phyloP scores from a whole-genome alignment of 2,113 vertebrate species.

The Ammodytes dubius region DNA sequence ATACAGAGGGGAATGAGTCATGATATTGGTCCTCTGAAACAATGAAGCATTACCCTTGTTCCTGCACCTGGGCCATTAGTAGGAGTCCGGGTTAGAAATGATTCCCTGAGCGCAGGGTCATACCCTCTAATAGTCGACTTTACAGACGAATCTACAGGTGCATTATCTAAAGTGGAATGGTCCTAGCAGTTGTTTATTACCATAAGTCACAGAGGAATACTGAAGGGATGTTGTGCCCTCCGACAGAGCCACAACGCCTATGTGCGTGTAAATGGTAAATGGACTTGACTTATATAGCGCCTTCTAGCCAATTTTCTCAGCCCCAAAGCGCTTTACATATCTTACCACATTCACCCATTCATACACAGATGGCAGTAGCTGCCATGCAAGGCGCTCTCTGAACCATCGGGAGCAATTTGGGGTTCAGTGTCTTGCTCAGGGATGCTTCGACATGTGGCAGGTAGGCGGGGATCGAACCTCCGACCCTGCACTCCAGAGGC shows the following conservation, averaged over 20 bases:
- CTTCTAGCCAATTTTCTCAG: no score
- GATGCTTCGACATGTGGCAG: no score
- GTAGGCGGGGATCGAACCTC: no score
- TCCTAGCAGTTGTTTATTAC: constrained; percentile 48
- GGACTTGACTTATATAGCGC: no score
- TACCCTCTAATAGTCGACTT: constrained; percentile 41
- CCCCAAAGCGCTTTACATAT: no score
- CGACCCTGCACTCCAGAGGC: no score
- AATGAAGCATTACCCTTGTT: constrained; percentile 43
- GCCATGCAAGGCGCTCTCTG: no score
- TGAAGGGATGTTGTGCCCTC: constrained; percentile 21
- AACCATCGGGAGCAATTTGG: no score
- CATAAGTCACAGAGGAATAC: constrained; percentile 38
- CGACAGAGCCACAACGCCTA: neutral
- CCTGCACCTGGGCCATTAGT: constrained; percentile 25
- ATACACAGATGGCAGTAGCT: no score
- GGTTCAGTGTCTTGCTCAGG: no score
- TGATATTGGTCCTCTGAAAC: neutral
- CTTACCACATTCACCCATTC: no score
- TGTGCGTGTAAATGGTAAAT: no score
- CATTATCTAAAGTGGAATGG: constrained; percentile 50
- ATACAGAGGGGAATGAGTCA: constrained; percentile 8
- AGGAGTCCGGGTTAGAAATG: constrained; percentile 27
- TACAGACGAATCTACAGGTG: constrained; percentile 50
- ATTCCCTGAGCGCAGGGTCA: constrained; percentile 39